Evolutionary conservation across 2,888 invertebrate genomes (phyloP).

Genomic region (Lithophane socia): DNA sequence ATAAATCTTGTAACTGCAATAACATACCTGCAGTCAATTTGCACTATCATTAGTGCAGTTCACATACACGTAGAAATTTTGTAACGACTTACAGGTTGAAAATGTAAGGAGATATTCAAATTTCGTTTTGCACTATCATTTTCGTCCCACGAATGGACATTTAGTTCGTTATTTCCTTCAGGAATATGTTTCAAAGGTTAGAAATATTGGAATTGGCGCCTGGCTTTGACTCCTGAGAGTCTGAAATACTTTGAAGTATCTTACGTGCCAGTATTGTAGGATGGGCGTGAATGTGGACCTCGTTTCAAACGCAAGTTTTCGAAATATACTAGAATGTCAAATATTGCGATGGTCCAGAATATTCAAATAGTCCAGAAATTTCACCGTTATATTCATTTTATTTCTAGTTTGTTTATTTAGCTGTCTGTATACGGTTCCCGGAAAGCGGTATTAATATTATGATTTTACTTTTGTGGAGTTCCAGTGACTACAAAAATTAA

Average conservation of each 20-base stretch:
- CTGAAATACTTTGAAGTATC: slow-evolving; percentile 21
- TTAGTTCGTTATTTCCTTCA: slow-evolving; percentile 42
- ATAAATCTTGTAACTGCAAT: background rate
- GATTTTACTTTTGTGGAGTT: background rate
- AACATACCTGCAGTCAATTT: slow-evolving; percentile 7
- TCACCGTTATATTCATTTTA: background rate
- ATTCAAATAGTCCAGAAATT: background rate
- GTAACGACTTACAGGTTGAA: slow-evolving; percentile 23
- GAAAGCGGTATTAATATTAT: background rate
- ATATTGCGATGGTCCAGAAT: background rate
- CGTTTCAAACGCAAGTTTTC: background rate
- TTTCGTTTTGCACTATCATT: slow-evolving; percentile 11
- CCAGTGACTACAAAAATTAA: background rate
- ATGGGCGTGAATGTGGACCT: background rate
- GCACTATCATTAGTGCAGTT: slow-evolving; percentile 26
- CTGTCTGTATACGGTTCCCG: background rate
- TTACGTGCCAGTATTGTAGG: background rate
- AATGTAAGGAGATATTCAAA: slow-evolving; percentile 40
- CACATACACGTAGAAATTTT: background rate
- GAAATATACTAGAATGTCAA: background rate
- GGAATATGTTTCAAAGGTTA: slow-evolving; percentile 26
- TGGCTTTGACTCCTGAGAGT: slow-evolving; percentile 11
- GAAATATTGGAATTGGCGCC: slow-evolving; percentile 20
- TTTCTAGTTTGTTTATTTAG: background rate
- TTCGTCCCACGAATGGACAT: slow-evolving; percentile 10